phyloP scores from a whole-genome alignment of 2,113 vertebrate species.

The Oenanthe oenanthe region DNA sequence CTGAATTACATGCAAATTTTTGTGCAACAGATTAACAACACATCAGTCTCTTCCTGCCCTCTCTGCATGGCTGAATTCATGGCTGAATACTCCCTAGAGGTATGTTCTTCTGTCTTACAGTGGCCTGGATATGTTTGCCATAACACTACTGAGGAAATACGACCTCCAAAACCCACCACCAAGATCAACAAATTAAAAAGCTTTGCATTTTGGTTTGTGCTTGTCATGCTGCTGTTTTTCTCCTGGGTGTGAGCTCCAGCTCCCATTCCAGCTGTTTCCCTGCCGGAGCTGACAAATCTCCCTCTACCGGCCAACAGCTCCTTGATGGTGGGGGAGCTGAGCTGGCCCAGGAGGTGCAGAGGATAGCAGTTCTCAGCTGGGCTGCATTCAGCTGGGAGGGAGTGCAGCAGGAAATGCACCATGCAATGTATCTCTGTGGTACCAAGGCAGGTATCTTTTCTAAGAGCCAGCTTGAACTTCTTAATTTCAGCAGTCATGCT shows the following conservation, averaged over 20 bases:
- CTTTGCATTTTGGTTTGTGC: not conserved
- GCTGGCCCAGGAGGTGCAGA: not conserved
- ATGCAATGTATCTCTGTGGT: not conserved
- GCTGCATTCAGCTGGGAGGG: not conserved
- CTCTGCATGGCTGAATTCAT: not conserved
- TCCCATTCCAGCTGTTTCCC: not conserved
- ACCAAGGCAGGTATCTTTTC: not conserved
- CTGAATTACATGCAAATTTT: not conserved
- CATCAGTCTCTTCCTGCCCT: not conserved
- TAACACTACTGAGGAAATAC: not conserved
- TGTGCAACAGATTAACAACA: not conserved
- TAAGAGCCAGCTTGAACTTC: not conserved
- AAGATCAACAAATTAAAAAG: not conserved
- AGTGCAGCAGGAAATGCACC: not conserved
- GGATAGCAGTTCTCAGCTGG: not conserved
- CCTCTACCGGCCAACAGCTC: not conserved
- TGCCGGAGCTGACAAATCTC: not conserved
- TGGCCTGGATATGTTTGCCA: not conserved
- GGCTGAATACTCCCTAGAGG: not conserved
- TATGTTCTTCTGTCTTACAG: not conserved
- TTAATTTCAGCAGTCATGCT: not conserved
- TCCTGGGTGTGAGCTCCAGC: not conserved
- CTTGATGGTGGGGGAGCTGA: not conserved
- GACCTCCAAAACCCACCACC: not conserved
- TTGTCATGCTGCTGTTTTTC: not conserved